A percentile compares a stretch with the other conserved stretches of the same genome.
These are phyloP conservation scores for Pantala flavescens DNA, from an alignment of 1,140 invertebrate genomes.

Conservation along the genomic window DNA sequence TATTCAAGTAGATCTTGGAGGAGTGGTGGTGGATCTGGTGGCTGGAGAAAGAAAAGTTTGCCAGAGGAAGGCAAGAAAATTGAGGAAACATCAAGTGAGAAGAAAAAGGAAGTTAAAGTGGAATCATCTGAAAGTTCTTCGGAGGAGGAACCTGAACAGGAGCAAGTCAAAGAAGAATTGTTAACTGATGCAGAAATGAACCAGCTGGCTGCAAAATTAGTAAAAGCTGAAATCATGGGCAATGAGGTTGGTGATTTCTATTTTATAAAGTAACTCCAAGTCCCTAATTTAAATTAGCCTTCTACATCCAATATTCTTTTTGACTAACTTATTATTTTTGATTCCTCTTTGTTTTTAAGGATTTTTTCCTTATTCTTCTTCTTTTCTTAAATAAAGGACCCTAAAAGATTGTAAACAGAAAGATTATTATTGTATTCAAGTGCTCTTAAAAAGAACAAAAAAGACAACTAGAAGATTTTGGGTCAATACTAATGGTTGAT, in stretches of 20 bases:
- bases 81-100: conserved; percentile 14
- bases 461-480: too few species aligned
- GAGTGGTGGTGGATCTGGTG: not conserved
- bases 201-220: conserved; percentile 70
- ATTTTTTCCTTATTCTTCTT: too few species aligned
- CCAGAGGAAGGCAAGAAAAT: not conserved
- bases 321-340: too few species aligned
- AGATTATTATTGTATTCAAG: too few species aligned
- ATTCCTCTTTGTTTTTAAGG: too few species aligned
- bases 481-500: too few species aligned
- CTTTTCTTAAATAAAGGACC: too few species aligned
- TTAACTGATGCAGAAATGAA: conserved; percentile 75
- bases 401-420: too few species aligned
- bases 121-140: conserved; percentile 12
- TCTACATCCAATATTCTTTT: too few species aligned
- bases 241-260: conserved; percentile 42
- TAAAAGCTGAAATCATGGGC: conserved; percentile 86
- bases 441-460: too few species aligned
- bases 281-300: too few species aligned
- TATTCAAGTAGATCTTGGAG: not conserved
- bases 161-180: conserved; percentile 23
- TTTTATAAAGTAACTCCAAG: conserved; percentile 3
- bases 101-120: not conserved
- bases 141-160: conserved; percentile 6
- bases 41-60: conserved; percentile 2